Conservation (phyloP, 2,113 vertebrate genomes). For the Sphyrna mokarran region DNA sequence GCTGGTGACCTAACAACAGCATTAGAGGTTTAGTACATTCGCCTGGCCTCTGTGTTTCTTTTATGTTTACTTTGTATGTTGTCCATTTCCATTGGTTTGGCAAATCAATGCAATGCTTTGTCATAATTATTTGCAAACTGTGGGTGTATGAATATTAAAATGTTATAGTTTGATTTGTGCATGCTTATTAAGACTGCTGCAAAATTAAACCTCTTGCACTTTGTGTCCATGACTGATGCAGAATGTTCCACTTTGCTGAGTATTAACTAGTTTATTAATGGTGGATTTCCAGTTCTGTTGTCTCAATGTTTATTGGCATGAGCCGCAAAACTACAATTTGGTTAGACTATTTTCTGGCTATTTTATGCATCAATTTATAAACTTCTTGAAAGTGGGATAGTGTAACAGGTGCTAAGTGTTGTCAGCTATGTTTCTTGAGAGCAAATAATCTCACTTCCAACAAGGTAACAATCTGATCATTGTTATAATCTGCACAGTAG, state of each 20-base stretch:
- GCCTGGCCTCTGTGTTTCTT: not conserved
- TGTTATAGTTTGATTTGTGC: not conserved
- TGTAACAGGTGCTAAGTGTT: not conserved
- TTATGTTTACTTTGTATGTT: constrained; percentile 11
- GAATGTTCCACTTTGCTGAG: not conserved
- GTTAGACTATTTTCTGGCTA: not conserved
- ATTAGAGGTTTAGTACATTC: constrained; percentile 22
- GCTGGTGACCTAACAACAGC: not conserved
- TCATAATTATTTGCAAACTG: not conserved
- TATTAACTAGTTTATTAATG: not conserved
- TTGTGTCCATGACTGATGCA: not conserved
- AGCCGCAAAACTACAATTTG: constrained; percentile 24
- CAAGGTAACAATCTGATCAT: not conserved
- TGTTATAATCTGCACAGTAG: not conserved
- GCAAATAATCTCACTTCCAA: not conserved
- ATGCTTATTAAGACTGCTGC: not conserved
- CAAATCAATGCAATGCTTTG: not conserved
- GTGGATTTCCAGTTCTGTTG: not conserved
- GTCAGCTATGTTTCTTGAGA: not conserved
- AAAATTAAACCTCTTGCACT: constrained; percentile 25
- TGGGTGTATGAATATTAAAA: not conserved
- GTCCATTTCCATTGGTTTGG: not conserved
- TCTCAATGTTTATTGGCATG: not conserved
- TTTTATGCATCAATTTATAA: not conserved
- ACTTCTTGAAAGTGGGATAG: not conserved